Conservation (phyloP, 2,888 invertebrate genomes). For the Anticlea derivata region DNA sequence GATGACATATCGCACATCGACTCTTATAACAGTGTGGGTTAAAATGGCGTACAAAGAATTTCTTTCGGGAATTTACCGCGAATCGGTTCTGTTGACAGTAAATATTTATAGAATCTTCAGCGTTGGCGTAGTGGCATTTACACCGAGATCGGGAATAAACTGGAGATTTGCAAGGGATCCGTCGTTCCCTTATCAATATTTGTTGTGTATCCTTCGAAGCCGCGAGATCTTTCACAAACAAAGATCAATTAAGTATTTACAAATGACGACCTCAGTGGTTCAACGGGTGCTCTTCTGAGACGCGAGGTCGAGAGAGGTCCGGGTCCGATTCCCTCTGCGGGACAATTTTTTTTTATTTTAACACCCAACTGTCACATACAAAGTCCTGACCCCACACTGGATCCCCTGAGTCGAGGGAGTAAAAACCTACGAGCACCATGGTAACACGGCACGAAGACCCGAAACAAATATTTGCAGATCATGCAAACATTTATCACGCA, state of each 20-base stretch:
- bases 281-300: too few relatives aligned
- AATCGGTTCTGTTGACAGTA: conserved; percentile 10
- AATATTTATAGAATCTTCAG: conserved; percentile 17
- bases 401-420: too few relatives aligned
- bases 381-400: too few relatives aligned
- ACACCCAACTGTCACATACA: too few relatives aligned
- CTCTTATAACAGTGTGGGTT: neutral
- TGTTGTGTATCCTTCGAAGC: conserved; percentile 11
- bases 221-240: conserved; percentile 1
- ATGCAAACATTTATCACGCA: too few relatives aligned
- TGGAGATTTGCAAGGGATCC: conserved; percentile 9
- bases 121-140: conserved; percentile 7
- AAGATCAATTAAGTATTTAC: neutral
- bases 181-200: conserved; percentile 11
- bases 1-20: neutral
- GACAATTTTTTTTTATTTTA: too few relatives aligned
- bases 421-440: too few relatives aligned
- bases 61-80: conserved; percentile 10
- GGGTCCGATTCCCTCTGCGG: too few relatives aligned
- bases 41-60: neutral
- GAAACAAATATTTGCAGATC: too few relatives aligned
- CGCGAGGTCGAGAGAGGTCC: too few relatives aligned
- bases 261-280: too few relatives aligned
- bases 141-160: conserved; percentile 9
- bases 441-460: too few relatives aligned